Percentiles rank a stretch among this genome's conserved stretches.
phyloP scores from a whole-genome alignment of 2,888 invertebrate genomes.

The Brenthis hecate region DNA sequence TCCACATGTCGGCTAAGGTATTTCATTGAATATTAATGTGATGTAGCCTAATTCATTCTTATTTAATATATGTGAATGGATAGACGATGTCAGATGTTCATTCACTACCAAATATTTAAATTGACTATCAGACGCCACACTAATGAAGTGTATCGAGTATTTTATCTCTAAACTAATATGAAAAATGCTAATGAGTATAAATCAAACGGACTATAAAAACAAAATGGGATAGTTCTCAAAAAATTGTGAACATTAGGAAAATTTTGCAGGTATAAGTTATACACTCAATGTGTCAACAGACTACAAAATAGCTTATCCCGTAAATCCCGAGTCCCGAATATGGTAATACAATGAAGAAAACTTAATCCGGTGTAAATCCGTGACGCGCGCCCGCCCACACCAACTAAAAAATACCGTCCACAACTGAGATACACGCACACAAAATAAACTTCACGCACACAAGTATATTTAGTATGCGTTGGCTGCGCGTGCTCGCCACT shows the following conservation, averaged over 20 bases:
- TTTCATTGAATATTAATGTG: conserved; percentile 35
- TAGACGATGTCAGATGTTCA: conserved; percentile 28
- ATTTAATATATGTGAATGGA: conserved; percentile 34
- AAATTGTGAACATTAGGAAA: background rate
- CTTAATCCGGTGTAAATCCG: conserved; percentile 68
- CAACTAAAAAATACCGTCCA: conserved; percentile 58
- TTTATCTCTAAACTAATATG: conserved; percentile 9
- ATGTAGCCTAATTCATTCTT: conserved; percentile 33
- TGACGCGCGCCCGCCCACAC: conserved; percentile 78
- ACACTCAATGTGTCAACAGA: conserved; percentile 9
- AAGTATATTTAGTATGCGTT: conserved; percentile 66
- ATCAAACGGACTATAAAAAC: background rate
- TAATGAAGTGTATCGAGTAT: conserved; percentile 27
- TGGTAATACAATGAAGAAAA: conserved; percentile 73
- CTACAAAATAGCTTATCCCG: conserved; percentile 16
- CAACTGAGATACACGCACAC: conserved; percentile 47
- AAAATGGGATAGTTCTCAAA: background rate
- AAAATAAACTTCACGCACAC: conserved; percentile 55
- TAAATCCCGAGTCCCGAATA: conserved; percentile 42
- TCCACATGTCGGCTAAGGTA: conserved; percentile 26
- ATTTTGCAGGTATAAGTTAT: background rate
- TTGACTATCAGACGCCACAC: conserved; percentile 19
- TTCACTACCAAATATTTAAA: conserved; percentile 34
- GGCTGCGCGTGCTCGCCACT: conserved; percentile 80
- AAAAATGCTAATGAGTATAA: background rate